Base-by-base conservation (phyloP, 2,797 vertebrate species). In the Hoplostethus atlanticus region DNA sequence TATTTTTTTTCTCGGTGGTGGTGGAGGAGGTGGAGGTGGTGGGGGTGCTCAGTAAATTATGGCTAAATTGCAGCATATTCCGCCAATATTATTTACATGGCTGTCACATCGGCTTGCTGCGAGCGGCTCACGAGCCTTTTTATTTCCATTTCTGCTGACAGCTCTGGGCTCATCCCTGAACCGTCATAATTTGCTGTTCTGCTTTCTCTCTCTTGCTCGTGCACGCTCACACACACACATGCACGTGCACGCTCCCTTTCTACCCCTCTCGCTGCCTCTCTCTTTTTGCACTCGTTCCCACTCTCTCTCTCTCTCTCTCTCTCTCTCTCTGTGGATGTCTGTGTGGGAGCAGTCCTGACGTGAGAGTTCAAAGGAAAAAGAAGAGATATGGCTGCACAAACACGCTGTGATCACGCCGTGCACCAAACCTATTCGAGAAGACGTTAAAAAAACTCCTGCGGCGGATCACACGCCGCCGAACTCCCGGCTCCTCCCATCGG, bases 11-110 rank as follows among this genome's bases (percentile, higher is more conserved):
- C 9, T n/a, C 7, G 15, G 13, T 4, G 12, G 42, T 9, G 36
- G 3, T 16, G 7, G 6, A 6, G n/a, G 17, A 13, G 30, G 6
- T 15, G n/a, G 17, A 13, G 30, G n/a, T 21, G 21, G 21, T 21
- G 72, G 69, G 61, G 77, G 71, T 50, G 55, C 28, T 1, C 77
- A 42, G 65, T 83, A 84, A 90, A 91, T 88, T 68, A 81, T 76
- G 66, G 68, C 83, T 85, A 81, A 89, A 90, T 87, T 84, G 81
- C 68, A 77, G 84, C 72, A 71, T 84, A 85, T 85, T 90, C 67
- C 6, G 1, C 72, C 75, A 76, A 83, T 79, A 85, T 90, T 89
- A 89, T 93, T 93, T 92, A 89, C 90, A 91, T 79, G 87, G 84
- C 83, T 91, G 90, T 92, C 89, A 89, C 74, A 87, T 84, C 65